Conservation (phyloP, 2,888 invertebrate genomes). For the Apamea sordens region DNA sequence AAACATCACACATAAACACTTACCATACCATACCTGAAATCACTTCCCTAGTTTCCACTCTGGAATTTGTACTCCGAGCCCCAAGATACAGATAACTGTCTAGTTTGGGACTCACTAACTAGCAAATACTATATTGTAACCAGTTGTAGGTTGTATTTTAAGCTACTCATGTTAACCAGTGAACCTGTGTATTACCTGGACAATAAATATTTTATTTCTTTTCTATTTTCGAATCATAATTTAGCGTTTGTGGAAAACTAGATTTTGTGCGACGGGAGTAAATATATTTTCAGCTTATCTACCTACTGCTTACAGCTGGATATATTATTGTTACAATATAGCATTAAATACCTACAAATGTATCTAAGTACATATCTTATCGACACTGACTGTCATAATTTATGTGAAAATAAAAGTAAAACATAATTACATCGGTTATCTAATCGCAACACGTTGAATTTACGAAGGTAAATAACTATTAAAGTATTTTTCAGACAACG, state of each 20-base stretch:
- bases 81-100: too few relatives aligned
- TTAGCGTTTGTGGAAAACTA: neutral
- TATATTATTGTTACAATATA: neutral
- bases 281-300: neutral
- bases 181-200: too few relatives aligned
- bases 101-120: too few relatives aligned
- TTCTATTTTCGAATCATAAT: neutral
- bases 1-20: too few relatives aligned
- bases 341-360: neutral
- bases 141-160: too few relatives aligned
- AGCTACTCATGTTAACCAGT: too few relatives aligned
- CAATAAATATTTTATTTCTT: too few relatives aligned
- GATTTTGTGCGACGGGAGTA: too few relatives aligned
- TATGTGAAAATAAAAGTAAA: constrained; percentile 11
- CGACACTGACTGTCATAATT: neutral
- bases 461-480: constrained; percentile 1
- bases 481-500: neutral
- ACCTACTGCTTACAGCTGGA: neutral
- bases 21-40: too few relatives aligned
- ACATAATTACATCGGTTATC: constrained; percentile 3
- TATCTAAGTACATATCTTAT: neutral
- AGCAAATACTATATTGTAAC: too few relatives aligned
- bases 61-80: too few relatives aligned
- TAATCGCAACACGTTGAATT: constrained; percentile 8
- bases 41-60: too few relatives aligned